Percentiles rank a stretch among this genome's conserved stretches.
Evolutionary conservation across 2,797 vertebrate species (phyloP).

Genomic region (Melopsittacus undulatus): DNA sequence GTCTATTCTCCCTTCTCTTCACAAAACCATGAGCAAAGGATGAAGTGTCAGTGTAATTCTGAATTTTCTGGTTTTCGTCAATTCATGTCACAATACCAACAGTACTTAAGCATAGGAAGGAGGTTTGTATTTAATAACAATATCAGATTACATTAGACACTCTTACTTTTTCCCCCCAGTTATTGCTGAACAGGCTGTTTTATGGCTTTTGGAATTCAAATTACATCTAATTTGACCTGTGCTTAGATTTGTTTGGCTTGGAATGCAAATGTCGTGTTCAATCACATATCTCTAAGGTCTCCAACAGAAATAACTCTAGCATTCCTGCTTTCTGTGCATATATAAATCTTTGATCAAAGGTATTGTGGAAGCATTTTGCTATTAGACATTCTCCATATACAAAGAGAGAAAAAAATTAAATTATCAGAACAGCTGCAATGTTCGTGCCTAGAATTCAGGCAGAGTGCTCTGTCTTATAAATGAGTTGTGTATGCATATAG

Average conservation of each 20-base stretch:
- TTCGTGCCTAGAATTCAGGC: conserved; percentile 2
- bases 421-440: not conserved
- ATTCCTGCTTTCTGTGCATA: conserved; percentile 43
- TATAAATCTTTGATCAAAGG: conserved; percentile 43
- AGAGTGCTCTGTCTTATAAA: conserved; percentile 21
- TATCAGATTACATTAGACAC: conserved; percentile 60
- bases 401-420: not conserved
- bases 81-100: conserved; percentile 52
- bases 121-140: conserved; percentile 46
- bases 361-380: conserved; percentile 18
- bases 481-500: not conserved
- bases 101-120: not conserved
- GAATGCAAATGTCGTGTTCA: conserved; percentile 54
- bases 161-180: not conserved
- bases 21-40: conserved; percentile 23
- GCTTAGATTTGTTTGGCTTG: conserved; percentile 50
- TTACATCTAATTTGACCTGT: conserved; percentile 29
- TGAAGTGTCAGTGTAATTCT: conserved; percentile 3
- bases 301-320: conserved; percentile 57
- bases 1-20: conserved; percentile 29
- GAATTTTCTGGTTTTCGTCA: conserved; percentile 60
- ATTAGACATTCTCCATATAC: not conserved
- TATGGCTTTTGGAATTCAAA: conserved; percentile 58
- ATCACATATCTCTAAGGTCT: conserved; percentile 26
- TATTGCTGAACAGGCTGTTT: conserved; percentile 68